A percentile compares a stretch with the other conserved stretches of the same genome.
Evolutionary conservation across 2,797 vertebrate species (phyloP).

Genomic region (Trematomus bernacchii): DNA sequence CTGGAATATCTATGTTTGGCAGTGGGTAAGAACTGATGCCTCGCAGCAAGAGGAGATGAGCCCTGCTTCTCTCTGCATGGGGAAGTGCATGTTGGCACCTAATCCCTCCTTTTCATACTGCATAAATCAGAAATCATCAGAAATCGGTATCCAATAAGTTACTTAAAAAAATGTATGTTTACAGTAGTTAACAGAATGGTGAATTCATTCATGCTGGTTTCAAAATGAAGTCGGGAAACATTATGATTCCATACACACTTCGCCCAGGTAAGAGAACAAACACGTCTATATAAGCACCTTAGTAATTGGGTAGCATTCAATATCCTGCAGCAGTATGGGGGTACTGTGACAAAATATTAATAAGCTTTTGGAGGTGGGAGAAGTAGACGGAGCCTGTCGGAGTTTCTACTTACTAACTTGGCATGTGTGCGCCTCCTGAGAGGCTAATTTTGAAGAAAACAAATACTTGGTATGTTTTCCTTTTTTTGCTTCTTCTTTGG

Average conservation of each 20-base stretch:
- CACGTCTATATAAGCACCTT: conserved; percentile 60
- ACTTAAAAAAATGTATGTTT: neutral
- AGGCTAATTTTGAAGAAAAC: conserved; percentile 46
- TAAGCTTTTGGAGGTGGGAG: conserved; percentile 63
- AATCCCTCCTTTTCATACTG: neutral
- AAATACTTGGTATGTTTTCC: conserved; percentile 29
- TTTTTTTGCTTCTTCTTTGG: neutral
- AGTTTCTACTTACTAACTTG: conserved; percentile 59
- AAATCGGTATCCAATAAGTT: conserved; percentile 16
- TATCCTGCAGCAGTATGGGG: conserved; percentile 65
- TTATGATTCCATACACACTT: conserved; percentile 64
- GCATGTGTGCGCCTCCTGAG: conserved; percentile 38
- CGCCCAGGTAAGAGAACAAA: conserved; percentile 68
- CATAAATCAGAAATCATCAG: neutral
- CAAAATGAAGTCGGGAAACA: conserved; percentile 37
- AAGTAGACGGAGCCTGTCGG: conserved; percentile 30
- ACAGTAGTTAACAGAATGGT: conserved; percentile 19
- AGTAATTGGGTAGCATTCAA: conserved; percentile 72
- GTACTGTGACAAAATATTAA: conserved; percentile 74
- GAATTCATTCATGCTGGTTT: neutral
- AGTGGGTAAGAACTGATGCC: too few relatives aligned
- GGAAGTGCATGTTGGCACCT: neutral
- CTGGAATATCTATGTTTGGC: too few relatives aligned
- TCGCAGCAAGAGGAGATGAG: too few relatives aligned
- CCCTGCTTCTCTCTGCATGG: too few relatives aligned